phyloP scores from a whole-genome alignment of 2,113 vertebrate genomes.

The Mormyrus iriodes region DNA sequence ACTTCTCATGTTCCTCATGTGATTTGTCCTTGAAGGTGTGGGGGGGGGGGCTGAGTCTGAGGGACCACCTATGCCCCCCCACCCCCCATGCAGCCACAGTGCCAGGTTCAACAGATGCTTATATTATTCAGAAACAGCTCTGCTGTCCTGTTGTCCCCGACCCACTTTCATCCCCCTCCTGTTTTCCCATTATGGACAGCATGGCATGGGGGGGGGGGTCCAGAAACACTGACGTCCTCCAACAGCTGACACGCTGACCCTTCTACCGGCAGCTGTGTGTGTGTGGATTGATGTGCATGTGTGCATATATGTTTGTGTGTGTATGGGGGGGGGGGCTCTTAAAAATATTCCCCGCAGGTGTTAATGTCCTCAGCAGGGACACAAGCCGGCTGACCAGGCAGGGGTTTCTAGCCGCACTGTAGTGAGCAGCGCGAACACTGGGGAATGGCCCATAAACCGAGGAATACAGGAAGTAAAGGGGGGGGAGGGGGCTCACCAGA shows the following conservation, averaged over 20 bases:
- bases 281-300: too few species aligned
- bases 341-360: not conserved
- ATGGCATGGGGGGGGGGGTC: not conserved
- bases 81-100: slow-evolving; percentile 27
- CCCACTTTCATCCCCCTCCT: not conserved
- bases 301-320: not conserved
- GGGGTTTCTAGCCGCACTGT: not conserved
- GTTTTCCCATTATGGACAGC: not conserved
- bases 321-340: not conserved
- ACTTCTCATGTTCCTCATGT: not conserved
- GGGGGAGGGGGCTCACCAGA: not conserved
- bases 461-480: not conserved
- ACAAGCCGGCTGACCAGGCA: too few species aligned
- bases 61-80: slow-evolving; percentile 54
- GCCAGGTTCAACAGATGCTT: slow-evolving; percentile 1
- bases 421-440: not conserved
- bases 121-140: not conserved
- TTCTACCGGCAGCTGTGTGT: not conserved
- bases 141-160: not conserved
- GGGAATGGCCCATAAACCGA: not conserved
- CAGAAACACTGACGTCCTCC: not conserved
- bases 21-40: not conserved
- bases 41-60: slow-evolving; percentile 1
- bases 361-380: not conserved
- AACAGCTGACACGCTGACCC: slow-evolving; percentile 2